phyloP scores from a whole-genome alignment of 2,797 vertebrate species.

The Onychomys leucogaster region DNA sequence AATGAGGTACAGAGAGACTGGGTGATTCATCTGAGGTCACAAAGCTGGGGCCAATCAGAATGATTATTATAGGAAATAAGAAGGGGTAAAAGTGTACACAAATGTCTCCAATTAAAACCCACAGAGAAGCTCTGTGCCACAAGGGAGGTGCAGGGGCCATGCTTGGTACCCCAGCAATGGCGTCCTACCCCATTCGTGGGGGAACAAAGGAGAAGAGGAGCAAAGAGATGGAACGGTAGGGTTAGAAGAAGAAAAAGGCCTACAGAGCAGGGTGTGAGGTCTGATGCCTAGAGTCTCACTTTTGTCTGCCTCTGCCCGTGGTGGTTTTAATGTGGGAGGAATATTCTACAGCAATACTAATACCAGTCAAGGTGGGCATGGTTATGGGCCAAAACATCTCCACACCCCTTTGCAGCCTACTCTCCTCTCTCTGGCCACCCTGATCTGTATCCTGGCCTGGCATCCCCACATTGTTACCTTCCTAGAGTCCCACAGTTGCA shows the following conservation, averaged over 20 bases:
- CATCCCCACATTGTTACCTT: neutral
- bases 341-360: neutral
- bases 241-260: neutral
- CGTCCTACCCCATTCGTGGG: neutral
- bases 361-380: neutral
- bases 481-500: neutral
- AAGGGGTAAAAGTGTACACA: neutral
- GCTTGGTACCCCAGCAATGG: neutral
- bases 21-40: neutral
- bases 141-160: neutral
- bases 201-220: neutral
- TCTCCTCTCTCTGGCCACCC: neutral
- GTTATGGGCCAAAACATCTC: neutral
- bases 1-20: neutral
- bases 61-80: neutral
- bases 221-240: too few species aligned
- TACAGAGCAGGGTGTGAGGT: too few species aligned
- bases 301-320: neutral
- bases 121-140: neutral
- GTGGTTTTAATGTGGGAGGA: neutral
- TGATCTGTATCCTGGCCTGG: neutral
- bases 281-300: accelerated
- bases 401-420: too few species aligned
- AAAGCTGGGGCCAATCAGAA: neutral
- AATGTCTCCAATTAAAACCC: neutral